Conservation (phyloP, 2,888 invertebrate genomes). For the Morinoia aosen region DNA sequence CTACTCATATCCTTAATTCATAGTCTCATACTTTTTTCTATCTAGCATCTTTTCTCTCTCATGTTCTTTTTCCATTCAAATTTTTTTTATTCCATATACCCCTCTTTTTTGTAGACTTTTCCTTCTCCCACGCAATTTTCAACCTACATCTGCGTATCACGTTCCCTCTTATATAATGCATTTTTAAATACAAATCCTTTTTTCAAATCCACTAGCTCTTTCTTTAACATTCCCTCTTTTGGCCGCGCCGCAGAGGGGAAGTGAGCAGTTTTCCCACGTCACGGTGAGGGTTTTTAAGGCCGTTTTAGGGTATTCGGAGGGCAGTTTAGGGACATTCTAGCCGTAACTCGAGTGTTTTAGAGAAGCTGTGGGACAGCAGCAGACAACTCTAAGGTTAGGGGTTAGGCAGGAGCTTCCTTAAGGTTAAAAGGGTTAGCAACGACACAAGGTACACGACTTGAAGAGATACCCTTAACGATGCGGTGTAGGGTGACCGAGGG, state of each 20-base stretch:
- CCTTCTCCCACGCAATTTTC: no score
- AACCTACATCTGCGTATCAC: no score
- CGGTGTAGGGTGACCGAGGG: not conserved
- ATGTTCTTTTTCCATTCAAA: no score
- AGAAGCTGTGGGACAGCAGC: not conserved
- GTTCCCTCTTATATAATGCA: no score
- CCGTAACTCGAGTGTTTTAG: constrained; percentile 32
- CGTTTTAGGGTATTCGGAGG: not conserved
- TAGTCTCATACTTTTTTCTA: no score
- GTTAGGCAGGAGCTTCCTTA: not conserved
- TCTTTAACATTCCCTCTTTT: not conserved
- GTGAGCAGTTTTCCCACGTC: not conserved
- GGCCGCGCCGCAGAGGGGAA: not conserved
- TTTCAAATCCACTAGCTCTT: not conserved
- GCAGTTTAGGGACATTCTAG: constrained; percentile 8
- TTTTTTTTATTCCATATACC: no score
- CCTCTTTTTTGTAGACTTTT: no score
- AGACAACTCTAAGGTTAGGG: not conserved
- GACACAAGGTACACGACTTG: not conserved
- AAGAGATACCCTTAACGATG: constrained; percentile 29
- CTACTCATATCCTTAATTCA: no score
- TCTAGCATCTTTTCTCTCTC: no score
- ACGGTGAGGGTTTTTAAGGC: not conserved
- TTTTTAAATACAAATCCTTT: not conserved
- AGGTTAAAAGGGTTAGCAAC: constrained; percentile 47